These are phyloP conservation scores for Cephalopholis sonnerati DNA, from an alignment of 2,113 vertebrate species.

Conservation along the genomic window DNA sequence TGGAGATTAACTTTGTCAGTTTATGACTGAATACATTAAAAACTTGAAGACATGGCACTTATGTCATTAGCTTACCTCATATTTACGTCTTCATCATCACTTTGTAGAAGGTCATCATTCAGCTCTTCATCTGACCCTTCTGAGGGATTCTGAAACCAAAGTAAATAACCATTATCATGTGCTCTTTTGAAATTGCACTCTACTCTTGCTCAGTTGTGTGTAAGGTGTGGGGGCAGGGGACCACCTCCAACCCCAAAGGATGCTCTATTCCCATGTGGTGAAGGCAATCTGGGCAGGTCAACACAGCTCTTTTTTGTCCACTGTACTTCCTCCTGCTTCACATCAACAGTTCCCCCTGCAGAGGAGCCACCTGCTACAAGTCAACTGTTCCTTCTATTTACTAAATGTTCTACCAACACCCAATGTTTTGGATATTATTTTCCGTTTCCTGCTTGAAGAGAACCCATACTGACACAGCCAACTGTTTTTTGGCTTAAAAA, in stretches of 20 bases:
- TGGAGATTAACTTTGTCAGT: not conserved
- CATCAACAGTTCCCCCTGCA: slow-evolving; percentile 74
- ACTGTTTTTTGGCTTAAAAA: slow-evolving; percentile 11
- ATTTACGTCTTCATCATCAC: slow-evolving; percentile 92
- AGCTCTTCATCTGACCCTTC: slow-evolving; percentile 97
- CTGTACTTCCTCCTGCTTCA: slow-evolving; percentile 77
- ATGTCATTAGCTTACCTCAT: slow-evolving; percentile 64
- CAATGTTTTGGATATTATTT: slow-evolving; percentile 30
- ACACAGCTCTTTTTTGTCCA: slow-evolving; percentile 72
- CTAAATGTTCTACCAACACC: slow-evolving; percentile 43
- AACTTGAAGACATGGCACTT: not conserved
- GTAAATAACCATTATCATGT: not conserved
- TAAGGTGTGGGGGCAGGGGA: slow-evolving; percentile 58
- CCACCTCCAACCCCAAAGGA: slow-evolving; percentile 67
- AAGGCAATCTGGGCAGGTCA: slow-evolving; percentile 81
- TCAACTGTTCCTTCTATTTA: slow-evolving; percentile 44
- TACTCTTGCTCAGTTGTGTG: not conserved
- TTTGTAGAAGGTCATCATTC: slow-evolving; percentile 97
- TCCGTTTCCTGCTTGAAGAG: slow-evolving; percentile 17
- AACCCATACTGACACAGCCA: slow-evolving; percentile 5
- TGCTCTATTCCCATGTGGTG: slow-evolving; percentile 80
- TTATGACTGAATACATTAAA: not conserved
- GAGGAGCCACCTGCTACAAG: slow-evolving; percentile 78
- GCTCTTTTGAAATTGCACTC: not conserved
- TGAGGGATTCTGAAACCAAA: slow-evolving; percentile 89